A percentile compares a stretch with the other conserved stretches of the same genome.
These are phyloP conservation scores for Agrotis segetum DNA, from an alignment of 2,888 invertebrate species.

Conservation along the genomic window DNA sequence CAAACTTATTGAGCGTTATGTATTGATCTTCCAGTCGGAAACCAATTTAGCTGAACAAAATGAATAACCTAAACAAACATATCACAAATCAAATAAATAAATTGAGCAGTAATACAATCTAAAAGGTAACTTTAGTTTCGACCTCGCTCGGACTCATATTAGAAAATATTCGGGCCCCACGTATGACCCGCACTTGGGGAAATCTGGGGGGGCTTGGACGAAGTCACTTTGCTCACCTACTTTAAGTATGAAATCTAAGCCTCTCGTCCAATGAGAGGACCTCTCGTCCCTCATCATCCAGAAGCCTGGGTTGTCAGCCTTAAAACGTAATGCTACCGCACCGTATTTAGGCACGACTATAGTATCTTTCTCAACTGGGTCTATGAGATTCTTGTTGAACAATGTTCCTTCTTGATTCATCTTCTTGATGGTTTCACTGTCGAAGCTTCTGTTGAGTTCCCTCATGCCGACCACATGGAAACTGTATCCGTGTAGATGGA, in stretches of 20 bases:
- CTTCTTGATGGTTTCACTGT: constrained; percentile 88
- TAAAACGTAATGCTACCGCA: constrained; percentile 93
- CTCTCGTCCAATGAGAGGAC: constrained; percentile 94
- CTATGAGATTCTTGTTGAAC: constrained; percentile 90
- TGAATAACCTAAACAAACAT: constrained; percentile 63
- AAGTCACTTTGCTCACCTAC: constrained; percentile 93
- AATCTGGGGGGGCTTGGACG: constrained; percentile 92
- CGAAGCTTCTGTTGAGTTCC: constrained; percentile 88
- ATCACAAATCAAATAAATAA: constrained; percentile 78
- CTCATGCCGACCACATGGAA: constrained; percentile 93
- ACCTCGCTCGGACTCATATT: constrained; percentile 75
- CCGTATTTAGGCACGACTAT: constrained; percentile 93
- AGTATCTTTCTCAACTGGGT: constrained; percentile 94
- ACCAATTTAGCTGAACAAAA: constrained; percentile 56
- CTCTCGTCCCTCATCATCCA: constrained; percentile 96
- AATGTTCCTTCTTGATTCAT: constrained; percentile 91
- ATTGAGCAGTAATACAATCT: constrained; percentile 68
- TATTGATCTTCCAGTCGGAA: constrained; percentile 42
- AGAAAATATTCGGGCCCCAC: constrained; percentile 94
- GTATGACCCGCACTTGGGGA: constrained; percentile 95
- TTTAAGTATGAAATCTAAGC: constrained; percentile 94
- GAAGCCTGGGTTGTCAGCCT: constrained; percentile 95
- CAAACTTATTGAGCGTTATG: constrained; percentile 24
- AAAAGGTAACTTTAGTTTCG: constrained; percentile 63
- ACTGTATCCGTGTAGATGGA: constrained; percentile 94